Evolutionary conservation across 2,113 vertebrate species (phyloP), one percentile per base, ranked within the genome.

Genomic region (Butorides virescens): DNA sequence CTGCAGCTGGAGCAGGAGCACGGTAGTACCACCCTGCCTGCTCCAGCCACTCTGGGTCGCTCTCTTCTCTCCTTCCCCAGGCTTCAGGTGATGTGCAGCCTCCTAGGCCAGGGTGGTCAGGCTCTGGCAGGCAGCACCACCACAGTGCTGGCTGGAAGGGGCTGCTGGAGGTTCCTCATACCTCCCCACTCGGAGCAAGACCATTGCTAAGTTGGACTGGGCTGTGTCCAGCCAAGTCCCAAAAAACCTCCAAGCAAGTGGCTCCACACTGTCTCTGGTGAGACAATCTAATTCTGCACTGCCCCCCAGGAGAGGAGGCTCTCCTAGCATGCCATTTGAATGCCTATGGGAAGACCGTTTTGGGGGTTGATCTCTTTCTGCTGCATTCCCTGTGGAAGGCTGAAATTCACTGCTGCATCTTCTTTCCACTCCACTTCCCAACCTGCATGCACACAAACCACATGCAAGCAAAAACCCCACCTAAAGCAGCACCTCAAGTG

Each of bases 141-240:
- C 25, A 52, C 23, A 47, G 29, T 21, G 18, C 50, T 72, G 76
- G 13, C 44, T 71, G 36, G 47, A 75, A 75, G 27, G 18, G 13
- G 21, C 39, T 82, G 19, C 34, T 47, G 15, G 13, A 75, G 13
- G 10, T 56, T 56, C 36, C 27, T 72, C 1, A 1, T 39, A 25
- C 21, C 20, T 50, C 14, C 23, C 29, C 2, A 11, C 75, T 44
- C 0, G 0, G 9, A 39, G n/a, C 12, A 67, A 27, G 23, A 49
- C 46, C 37, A 11, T 56, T 66, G 32, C n/a, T 26, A 63, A n/a
- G 30, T 52, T 0, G 0, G 39, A 83, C 27, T 49, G 30, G 13
- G 44, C 27, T 59, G 12, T 63, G 20, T 42, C 23, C 37, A n/a
- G 13, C 27, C 16, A 15, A 49, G 39, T 49, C 37, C n/a, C 20